Base-by-base conservation (phyloP, 2,113 vertebrate species). In the Acanthisitta chloris region DNA sequence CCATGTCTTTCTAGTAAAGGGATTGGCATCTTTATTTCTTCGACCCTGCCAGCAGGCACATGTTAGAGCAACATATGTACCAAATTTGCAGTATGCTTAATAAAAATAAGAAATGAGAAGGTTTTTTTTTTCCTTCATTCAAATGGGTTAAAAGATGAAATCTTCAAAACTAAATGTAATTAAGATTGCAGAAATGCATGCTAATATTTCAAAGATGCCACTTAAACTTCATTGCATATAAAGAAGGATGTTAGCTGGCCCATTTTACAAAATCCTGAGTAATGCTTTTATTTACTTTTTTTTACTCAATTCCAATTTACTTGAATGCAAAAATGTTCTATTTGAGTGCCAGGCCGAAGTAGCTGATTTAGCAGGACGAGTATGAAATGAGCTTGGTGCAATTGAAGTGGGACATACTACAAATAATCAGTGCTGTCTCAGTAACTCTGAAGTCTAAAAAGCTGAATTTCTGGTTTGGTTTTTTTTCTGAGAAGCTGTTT, bases 11-110 rank as follows among this genome's bases (percentile, higher is more conserved):
- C n/a, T 65, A 78, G 65, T 74, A 81, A 79, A 88, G 87, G 38
- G 70, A 45, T 81, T 88, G 84, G 92, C 88, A 95, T 94, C 84
- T 95, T 94, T 90, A 64, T 70, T 93, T 93, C 85, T 94, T 79
- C 10, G 2, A 54, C 80, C 76, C 64, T 94, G 73, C 78, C 85
- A 83, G 61, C 80, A 94, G 72, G 88, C 95, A 88, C 65, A 54
- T 34, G 49, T 69, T 92, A 92, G 90, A 94, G 69, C 76, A 93
- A 85, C 83, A 85, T 74, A 85, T 94, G 95, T 95, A 92, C 81
- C 81, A 94, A 84, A 95, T 92, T 94, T 94, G 55, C 81, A 91
- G 83, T 48, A 45, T 82, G 79, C 90, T 95, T 86, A 77, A 86
- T 93, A 90, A 94, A 94, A 96, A 55, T 83, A 90, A 92, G 88